Conservation (phyloP, 2,113 vertebrate species). For the Centropus unirufus region DNA sequence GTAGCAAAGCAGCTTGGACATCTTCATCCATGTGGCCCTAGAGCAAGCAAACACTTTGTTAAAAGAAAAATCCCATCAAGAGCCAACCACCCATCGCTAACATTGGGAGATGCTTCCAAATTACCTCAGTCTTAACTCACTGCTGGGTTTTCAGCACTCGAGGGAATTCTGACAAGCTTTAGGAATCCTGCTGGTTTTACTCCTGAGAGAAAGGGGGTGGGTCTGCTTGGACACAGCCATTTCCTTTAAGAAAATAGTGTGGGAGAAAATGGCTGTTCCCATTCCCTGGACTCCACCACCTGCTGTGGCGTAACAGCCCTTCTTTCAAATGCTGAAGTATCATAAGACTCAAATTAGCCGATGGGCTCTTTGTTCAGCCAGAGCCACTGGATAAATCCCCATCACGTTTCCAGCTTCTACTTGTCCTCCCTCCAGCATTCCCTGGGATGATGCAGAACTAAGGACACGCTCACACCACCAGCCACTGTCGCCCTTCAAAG, state of each 20-base stretch:
- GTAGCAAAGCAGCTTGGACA: slow-evolving; percentile 93
- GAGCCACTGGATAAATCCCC: neutral
- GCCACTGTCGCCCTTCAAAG: neutral
- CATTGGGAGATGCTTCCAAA: neutral
- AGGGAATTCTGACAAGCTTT: neutral
- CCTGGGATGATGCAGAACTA: neutral
- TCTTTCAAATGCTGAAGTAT: too few species aligned
- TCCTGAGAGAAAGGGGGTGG: neutral
- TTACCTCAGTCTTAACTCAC: neutral
- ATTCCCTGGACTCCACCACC: neutral
- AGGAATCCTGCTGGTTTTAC: neutral
- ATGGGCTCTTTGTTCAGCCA: neutral
- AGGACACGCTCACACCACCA: neutral
- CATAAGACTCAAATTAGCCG: neutral
- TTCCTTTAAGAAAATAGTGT: neutral
- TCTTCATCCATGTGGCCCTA: slow-evolving; percentile 99
- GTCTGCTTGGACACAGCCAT: neutral
- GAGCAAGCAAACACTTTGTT: neutral
- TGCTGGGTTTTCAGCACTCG: neutral
- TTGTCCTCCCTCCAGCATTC: neutral
- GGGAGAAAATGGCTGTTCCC: neutral
- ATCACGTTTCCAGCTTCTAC: neutral
- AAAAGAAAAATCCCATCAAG: neutral
- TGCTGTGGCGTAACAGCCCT: neutral
- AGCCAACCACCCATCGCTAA: neutral